Evolutionary conservation across 2,888 invertebrate genomes (phyloP).

Genomic region (Lissocephala sabroskyi): DNA sequence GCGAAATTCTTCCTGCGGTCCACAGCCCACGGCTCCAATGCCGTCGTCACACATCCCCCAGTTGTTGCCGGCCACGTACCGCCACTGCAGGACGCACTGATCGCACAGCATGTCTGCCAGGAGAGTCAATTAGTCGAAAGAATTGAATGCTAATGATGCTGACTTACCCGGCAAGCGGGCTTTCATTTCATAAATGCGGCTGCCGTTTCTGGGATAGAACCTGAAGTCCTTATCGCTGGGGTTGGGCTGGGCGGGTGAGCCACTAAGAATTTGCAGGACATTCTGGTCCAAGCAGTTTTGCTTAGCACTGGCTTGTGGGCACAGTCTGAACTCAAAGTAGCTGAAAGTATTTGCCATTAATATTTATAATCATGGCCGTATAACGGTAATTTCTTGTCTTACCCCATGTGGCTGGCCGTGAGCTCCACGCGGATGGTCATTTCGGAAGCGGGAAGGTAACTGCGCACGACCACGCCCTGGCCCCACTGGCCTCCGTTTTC

Average conservation of each 20-base stretch:
- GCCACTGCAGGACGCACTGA: constrained; percentile 91
- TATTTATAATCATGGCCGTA: too few species aligned
- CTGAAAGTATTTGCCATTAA: too few species aligned
- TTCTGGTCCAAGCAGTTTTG: constrained; percentile 86
- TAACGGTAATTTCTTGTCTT: too few species aligned
- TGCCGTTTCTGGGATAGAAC: constrained; percentile 85
- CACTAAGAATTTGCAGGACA: constrained; percentile 75
- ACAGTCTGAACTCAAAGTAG: constrained; percentile 88
- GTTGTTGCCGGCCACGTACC: constrained; percentile 89
- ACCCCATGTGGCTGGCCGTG: constrained; percentile 90
- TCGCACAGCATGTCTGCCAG: constrained; percentile 78
- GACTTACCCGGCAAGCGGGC: constrained; percentile 75
- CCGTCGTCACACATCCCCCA: constrained; percentile 85
- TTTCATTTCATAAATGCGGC: constrained; percentile 84
- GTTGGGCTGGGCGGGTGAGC: constrained; percentile 68
- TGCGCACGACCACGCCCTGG: constrained; percentile 85
- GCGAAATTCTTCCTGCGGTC: constrained; percentile 90
- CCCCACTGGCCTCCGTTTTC: constrained; percentile 89
- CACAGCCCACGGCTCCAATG: constrained; percentile 87
- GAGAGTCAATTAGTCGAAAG: not conserved
- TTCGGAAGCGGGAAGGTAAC: constrained; percentile 79
- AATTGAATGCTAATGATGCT: not conserved
- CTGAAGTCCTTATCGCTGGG: constrained; percentile 75
- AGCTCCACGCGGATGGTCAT: constrained; percentile 85
- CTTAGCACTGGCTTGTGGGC: constrained; percentile 81